Conservation (phyloP, 2,113 vertebrate species). For the Hydrolagus affinis region DNA sequence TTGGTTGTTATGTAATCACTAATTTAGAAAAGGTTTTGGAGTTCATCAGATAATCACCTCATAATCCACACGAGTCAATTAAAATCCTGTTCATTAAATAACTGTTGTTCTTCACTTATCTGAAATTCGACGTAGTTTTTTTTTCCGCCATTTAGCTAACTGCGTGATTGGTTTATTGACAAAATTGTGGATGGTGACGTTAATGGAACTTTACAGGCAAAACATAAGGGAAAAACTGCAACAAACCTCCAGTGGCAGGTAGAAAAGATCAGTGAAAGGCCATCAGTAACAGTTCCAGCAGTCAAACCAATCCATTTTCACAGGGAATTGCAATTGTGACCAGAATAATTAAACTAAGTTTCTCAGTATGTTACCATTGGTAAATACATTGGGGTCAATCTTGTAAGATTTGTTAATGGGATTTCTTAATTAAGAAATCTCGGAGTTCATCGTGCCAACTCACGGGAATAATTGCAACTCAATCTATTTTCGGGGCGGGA, state of each 20-base stretch:
- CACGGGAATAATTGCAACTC: no score
- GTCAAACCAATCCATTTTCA: background rate
- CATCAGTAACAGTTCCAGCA: background rate
- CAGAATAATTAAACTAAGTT: background rate
- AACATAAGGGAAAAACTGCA: background rate
- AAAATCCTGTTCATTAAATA: background rate
- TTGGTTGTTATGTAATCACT: background rate
- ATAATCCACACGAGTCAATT: slow-evolving; percentile 8
- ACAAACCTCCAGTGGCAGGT: background rate
- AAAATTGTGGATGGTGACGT: background rate
- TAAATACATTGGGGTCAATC: background rate
- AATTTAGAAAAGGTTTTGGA: background rate
- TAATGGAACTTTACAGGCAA: background rate
- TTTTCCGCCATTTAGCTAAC: background rate
- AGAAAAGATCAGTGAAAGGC: background rate
- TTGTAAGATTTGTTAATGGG: background rate
- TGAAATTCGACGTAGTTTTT: background rate
- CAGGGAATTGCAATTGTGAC: background rate
- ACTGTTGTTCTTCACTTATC: background rate
- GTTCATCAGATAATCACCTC: no score
- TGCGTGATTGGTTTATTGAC: background rate
- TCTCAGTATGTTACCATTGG: background rate
- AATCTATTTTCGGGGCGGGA: no score
- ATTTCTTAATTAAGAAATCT: no score
- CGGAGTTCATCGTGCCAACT: no score